Conservation (phyloP, 2,113 vertebrate genomes). For the Lamprotornis superbus region DNA sequence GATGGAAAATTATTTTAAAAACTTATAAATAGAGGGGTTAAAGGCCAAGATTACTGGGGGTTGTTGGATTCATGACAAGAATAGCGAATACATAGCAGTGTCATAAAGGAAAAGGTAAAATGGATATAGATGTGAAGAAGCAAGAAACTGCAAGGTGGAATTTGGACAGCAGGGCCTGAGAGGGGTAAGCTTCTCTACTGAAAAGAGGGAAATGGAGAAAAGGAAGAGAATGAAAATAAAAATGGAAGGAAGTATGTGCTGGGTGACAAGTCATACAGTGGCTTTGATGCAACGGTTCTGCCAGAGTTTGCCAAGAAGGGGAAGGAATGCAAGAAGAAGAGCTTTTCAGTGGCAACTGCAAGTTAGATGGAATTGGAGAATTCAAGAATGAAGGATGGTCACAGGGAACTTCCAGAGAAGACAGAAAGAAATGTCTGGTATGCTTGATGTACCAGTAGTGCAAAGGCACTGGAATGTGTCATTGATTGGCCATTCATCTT, state of each 20-base stretch:
- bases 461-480: not conserved
- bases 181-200: not conserved
- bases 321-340: not conserved
- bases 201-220: not conserved
- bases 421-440: not conserved
- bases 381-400: not conserved
- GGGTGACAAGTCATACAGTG: not conserved
- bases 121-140: not conserved
- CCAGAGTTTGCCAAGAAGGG: not conserved
- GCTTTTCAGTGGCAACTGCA: not conserved
- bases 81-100: not conserved
- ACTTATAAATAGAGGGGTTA: not conserved
- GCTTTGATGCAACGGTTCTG: not conserved
- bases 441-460: not conserved
- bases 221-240: not conserved
- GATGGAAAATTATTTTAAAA: not conserved
- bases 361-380: not conserved
- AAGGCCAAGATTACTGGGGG: not conserved
- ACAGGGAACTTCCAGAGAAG: not conserved
- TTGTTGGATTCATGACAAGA: not conserved
- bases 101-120: not conserved
- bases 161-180: not conserved
- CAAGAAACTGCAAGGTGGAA: not conserved
- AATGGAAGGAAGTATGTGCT: not conserved
- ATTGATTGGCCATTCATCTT: not conserved